Evolutionary conservation across 2,113 vertebrate genomes (phyloP).

Genomic region (Macaca nemestrina): DNA sequence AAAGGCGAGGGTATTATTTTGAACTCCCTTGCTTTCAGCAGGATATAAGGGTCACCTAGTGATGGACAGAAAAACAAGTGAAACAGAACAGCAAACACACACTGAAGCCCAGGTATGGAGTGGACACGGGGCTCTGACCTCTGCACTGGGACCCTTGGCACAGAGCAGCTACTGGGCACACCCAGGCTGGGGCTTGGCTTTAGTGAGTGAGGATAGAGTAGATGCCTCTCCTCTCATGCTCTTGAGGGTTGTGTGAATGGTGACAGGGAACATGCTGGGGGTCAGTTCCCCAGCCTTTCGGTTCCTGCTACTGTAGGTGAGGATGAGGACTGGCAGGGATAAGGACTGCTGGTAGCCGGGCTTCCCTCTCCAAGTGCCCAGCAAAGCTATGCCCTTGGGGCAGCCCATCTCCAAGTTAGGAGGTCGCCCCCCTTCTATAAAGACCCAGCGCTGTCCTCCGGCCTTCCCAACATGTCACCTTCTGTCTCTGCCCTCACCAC

Average conservation of each 20-base stretch:
- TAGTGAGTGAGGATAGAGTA: accelerated
- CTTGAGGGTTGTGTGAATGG: not conserved
- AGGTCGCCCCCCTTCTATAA: too few relatives aligned
- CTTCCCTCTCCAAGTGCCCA: not conserved
- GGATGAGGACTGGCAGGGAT: not conserved
- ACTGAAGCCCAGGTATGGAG: accelerated
- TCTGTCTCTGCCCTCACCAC: too few relatives aligned
- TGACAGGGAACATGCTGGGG: not conserved
- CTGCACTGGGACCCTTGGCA: not conserved
- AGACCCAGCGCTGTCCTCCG: accelerated
- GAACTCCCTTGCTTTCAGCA: not conserved
- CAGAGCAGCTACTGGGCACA: not conserved
- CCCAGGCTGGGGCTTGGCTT: accelerated
- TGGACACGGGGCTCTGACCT: accelerated
- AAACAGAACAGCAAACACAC: accelerated
- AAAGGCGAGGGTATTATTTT: not conserved
- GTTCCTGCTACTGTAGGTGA: not conserved
- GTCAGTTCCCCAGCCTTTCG: not conserved
- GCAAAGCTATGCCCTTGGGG: not conserved
- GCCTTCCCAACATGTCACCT: not conserved
- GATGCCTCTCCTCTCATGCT: accelerated
- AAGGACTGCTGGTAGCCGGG: not conserved
- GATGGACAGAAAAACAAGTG: not conserved
- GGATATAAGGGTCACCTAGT: not conserved
- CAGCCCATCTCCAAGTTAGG: not conserved